These are phyloP conservation scores for Timandra comae DNA, from an alignment of 2,888 invertebrate species.

Conservation along the genomic window DNA sequence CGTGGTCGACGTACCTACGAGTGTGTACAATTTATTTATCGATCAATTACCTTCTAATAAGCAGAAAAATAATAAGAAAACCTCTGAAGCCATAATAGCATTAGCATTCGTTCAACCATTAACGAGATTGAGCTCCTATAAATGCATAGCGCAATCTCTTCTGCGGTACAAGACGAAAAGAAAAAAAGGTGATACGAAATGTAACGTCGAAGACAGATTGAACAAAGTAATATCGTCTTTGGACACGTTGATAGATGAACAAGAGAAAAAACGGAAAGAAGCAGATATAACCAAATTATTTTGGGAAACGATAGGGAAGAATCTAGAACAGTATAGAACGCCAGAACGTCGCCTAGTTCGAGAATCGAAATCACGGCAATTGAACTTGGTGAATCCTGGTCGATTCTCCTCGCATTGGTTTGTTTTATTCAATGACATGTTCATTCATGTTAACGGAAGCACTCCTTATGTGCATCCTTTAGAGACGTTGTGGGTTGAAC, in stretches of 20 bases:
- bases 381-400: constrained; percentile 82
- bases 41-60: constrained; percentile 75
- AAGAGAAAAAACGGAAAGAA: constrained; percentile 77
- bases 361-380: constrained; percentile 83
- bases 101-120: constrained; percentile 79
- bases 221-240: constrained; percentile 78
- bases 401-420: constrained; percentile 88
- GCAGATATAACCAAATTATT: constrained; percentile 83
- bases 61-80: constrained; percentile 71
- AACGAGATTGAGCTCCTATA: constrained; percentile 78
- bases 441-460: constrained; percentile 84
- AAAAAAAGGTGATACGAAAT: constrained; percentile 54
- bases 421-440: constrained; percentile 87
- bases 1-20: constrained; percentile 77
- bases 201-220: constrained; percentile 70
- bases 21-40: constrained; percentile 74
- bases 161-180: constrained; percentile 65
- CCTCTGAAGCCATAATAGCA: constrained; percentile 76
- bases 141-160: constrained; percentile 77
- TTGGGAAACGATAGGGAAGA: constrained; percentile 83
- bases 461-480: constrained; percentile 81
- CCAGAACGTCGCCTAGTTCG: constrained; percentile 84
- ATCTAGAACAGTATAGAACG: constrained; percentile 77
- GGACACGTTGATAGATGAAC: constrained; percentile 79
- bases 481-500: constrained; percentile 87